phyloP scores from a whole-genome alignment of 2,888 invertebrate genomes.

The Herminia tarsipennalis region DNA sequence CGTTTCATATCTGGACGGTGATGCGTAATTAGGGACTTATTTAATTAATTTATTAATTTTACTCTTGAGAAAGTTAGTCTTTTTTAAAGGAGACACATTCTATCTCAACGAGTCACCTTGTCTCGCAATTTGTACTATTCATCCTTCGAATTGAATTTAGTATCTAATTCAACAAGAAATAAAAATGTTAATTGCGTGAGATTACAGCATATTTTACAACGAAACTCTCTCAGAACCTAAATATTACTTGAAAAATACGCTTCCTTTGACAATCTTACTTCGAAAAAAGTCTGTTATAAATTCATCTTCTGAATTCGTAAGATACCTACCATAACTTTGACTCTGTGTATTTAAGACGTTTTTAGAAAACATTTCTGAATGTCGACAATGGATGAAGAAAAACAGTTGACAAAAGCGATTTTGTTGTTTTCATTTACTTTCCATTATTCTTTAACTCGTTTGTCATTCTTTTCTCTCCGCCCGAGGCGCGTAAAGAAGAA shows the following conservation, averaged over 20 bases:
- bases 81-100: no score
- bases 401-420: conserved; percentile 79
- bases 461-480: conserved; percentile 79
- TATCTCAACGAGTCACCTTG: no score
- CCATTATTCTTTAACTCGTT: conserved; percentile 82
- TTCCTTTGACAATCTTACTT: conserved; percentile 39
- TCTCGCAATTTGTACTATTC: neutral
- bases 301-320: conserved; percentile 54
- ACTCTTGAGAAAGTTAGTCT: no score
- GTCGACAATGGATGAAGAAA: conserved; percentile 65
- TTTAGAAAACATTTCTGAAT: conserved; percentile 62
- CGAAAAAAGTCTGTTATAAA: conserved; percentile 46
- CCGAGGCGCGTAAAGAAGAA: conserved; percentile 73
- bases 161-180: neutral
- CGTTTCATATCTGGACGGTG: conserved; percentile 22
- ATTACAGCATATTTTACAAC: conserved; percentile 22
- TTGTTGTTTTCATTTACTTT: conserved; percentile 82
- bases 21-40: conserved; percentile 1
- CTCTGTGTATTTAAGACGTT: conserved; percentile 51
- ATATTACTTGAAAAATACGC: conserved; percentile 12
- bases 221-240: conserved; percentile 20
- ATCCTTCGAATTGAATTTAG: neutral
- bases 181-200: conserved; percentile 22
- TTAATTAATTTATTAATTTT: conserved; percentile 3
- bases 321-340: conserved; percentile 56